Percentiles rank a stretch among this genome's conserved stretches.
phyloP scores from a whole-genome alignment of 2,113 vertebrate genomes.

The Monopterus albus region DNA sequence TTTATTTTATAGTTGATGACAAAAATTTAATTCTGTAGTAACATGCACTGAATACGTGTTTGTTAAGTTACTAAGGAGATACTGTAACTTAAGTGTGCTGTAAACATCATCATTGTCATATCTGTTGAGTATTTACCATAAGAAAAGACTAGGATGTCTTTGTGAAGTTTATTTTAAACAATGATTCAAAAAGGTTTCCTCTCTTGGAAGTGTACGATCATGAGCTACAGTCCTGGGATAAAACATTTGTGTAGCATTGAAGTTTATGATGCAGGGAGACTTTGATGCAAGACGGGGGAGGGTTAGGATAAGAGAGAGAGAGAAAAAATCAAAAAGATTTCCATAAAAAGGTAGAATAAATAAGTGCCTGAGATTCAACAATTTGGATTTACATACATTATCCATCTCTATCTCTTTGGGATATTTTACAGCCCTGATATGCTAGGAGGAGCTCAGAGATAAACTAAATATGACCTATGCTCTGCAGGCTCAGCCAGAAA shows the following conservation, averaged over 20 bases:
- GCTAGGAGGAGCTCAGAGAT: slow-evolving; percentile 63
- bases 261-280: slow-evolving; percentile 67
- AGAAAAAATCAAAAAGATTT: slow-evolving; percentile 75
- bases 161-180: slow-evolving; percentile 37
- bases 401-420: slow-evolving; percentile 77
- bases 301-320: slow-evolving; percentile 61
- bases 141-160: slow-evolving; percentile 19
- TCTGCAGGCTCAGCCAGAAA: slow-evolving; percentile 84
- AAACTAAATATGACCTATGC: slow-evolving; percentile 82
- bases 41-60: not conserved
- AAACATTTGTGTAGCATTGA: slow-evolving; percentile 67
- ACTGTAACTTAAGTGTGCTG: not conserved
- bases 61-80: not conserved
- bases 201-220: slow-evolving; percentile 47
- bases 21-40: not conserved
- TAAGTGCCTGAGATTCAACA: slow-evolving; percentile 80
- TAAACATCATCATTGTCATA: slow-evolving; percentile 7
- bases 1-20: not conserved
- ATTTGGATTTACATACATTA: slow-evolving; percentile 83
- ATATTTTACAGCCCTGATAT: slow-evolving; percentile 79
- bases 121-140: slow-evolving; percentile 22
- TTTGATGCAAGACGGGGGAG: slow-evolving; percentile 63
- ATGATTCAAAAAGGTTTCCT: slow-evolving; percentile 30
- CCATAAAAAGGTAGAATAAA: slow-evolving; percentile 82
- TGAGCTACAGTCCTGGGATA: slow-evolving; percentile 62